These are phyloP conservation scores for Hystrix cristata DNA, from an alignment of 2,113 vertebrate species.

Conservation along the genomic window DNA sequence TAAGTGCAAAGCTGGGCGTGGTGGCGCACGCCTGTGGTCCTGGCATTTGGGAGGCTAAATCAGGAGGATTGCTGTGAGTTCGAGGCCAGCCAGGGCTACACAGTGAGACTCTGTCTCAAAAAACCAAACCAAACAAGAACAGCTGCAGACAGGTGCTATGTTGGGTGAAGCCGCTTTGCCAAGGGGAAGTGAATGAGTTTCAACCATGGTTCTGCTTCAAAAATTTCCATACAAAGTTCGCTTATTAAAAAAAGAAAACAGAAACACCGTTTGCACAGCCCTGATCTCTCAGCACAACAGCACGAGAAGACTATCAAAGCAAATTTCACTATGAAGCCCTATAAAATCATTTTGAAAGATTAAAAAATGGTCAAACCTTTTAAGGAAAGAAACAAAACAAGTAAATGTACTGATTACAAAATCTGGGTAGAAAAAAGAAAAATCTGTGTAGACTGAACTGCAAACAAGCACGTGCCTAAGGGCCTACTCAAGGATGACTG, in stretches of 20 bases:
- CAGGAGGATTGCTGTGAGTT: background rate
- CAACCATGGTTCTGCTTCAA: background rate
- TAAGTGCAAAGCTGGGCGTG: background rate
- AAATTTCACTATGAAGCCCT: background rate
- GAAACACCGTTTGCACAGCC: background rate
- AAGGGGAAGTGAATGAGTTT: background rate
- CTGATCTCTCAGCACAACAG: background rate
- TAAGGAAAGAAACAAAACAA: conserved; percentile 6
- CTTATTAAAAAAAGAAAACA: background rate
- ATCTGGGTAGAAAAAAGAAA: background rate
- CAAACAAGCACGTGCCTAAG: no score
- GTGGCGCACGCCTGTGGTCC: background rate
- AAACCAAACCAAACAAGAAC: background rate
- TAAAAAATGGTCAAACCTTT: background rate
- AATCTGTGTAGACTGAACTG: background rate
- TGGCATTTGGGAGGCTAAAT: background rate
- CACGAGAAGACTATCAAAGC: background rate
- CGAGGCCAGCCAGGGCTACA: background rate
- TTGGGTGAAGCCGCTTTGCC: background rate
- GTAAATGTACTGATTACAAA: background rate
- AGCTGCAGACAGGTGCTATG: background rate
- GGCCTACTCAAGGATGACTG: background rate
- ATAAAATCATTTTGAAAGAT: background rate
- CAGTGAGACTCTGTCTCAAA: no score
- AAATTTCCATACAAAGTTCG: background rate